phyloP scores from a whole-genome alignment of 2,113 vertebrate species.

The Nycticryphes semicollaris region DNA sequence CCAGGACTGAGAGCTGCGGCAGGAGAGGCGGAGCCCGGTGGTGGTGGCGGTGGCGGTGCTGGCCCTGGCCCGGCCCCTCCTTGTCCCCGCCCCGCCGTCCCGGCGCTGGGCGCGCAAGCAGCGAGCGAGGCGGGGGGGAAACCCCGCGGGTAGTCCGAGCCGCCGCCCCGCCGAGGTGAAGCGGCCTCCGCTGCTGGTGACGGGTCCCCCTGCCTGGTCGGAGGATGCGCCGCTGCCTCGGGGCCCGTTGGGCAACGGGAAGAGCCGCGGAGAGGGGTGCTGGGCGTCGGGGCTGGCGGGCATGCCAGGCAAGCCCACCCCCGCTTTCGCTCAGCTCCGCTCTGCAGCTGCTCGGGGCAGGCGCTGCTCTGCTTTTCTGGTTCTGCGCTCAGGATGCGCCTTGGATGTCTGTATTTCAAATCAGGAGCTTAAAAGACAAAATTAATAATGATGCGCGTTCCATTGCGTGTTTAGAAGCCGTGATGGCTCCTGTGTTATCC shows the following conservation, averaged over 20 bases:
- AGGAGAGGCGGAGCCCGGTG: background rate
- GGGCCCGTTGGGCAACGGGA: too few species aligned
- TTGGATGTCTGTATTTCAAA: background rate
- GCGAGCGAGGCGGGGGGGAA: background rate
- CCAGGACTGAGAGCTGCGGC: slow-evolving; percentile 57
- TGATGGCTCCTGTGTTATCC: background rate
- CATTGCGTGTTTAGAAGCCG: background rate
- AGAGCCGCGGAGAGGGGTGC: background rate
- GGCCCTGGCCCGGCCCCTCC: background rate
- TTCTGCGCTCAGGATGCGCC: rapidly evolving
- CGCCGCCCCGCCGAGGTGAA: rapidly evolving
- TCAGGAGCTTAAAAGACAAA: background rate
- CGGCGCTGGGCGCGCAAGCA: background rate
- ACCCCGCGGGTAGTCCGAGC: background rate
- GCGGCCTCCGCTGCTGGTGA: rapidly evolving
- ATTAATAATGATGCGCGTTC: too few species aligned
- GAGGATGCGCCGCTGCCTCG: background rate
- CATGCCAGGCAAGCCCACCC: background rate
- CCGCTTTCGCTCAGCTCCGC: too few species aligned
- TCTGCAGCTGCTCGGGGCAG: rapidly evolving
- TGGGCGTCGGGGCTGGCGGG: background rate
- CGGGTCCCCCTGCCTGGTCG: rapidly evolving
- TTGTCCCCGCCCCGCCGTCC: background rate
- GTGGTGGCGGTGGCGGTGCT: background rate
- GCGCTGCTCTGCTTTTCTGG: too few species aligned